Percentiles rank a stretch among this genome's conserved stretches.
These are phyloP conservation scores for Stenolophus ochropezus DNA, from an alignment of 2,888 invertebrate species.

Conservation along the genomic window DNA sequence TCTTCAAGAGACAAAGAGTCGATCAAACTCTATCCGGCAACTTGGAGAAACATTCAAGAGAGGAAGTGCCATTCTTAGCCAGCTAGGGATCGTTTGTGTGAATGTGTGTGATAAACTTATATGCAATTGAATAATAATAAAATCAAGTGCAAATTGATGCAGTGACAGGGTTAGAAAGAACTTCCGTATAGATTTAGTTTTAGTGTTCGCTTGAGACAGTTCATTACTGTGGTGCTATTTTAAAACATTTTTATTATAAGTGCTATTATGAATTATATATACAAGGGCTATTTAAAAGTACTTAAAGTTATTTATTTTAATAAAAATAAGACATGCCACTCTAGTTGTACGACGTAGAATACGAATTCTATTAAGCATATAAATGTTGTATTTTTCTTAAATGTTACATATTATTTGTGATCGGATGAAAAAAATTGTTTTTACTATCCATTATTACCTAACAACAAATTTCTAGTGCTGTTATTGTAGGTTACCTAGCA, in stretches of 20 bases:
- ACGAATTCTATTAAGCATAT: no score
- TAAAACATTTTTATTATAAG: slow-evolving; percentile 8
- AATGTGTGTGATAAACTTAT: slow-evolving; percentile 29
- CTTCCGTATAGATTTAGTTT: slow-evolving; percentile 23
- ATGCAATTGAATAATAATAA: slow-evolving; percentile 11
- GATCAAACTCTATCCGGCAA: slow-evolving; percentile 87
- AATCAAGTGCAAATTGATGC: slow-evolving; percentile 4
- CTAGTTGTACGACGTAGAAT: no score
- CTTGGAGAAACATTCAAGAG: slow-evolving; percentile 67
- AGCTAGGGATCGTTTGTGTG: background rate
- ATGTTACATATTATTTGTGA: no score
- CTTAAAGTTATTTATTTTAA: slow-evolving; percentile 29
- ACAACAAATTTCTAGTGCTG: no score
- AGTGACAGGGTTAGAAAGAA: no score
- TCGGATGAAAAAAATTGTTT: no score
- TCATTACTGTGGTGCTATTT: slow-evolving; percentile 44
- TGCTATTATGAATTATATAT: slow-evolving; percentile 26
- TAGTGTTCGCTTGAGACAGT: slow-evolving; percentile 43
- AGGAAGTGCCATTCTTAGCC: slow-evolving; percentile 49
- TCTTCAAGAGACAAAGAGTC: slow-evolving; percentile 87
- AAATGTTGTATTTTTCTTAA: no score
- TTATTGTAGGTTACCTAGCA: no score
- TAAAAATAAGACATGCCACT: background rate
- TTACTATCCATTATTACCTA: no score
- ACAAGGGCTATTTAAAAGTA: slow-evolving; percentile 18